Conservation (phyloP, 2,888 invertebrate species). For the Lithophane semibrunnea region DNA sequence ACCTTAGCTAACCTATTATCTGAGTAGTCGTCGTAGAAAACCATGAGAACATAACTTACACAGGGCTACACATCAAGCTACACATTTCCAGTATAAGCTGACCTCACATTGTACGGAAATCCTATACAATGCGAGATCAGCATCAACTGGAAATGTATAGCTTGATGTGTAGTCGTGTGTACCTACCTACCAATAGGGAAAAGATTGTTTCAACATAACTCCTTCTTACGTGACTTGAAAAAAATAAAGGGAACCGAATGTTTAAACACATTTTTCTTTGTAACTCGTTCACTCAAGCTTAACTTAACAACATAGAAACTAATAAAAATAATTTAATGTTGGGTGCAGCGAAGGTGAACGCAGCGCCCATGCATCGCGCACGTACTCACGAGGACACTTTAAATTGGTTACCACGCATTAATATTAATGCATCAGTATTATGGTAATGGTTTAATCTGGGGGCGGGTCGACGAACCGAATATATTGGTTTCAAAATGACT, state of each 20-base stretch:
- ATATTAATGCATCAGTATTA: conserved; percentile 67
- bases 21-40: conserved; percentile 1
- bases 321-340: conserved; percentile 56
- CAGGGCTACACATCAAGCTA: no score
- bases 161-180: no score
- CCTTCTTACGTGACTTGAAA: conserved; percentile 23
- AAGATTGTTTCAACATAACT: conserved; percentile 2
- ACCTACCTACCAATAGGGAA: not conserved
- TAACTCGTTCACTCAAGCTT: conserved; percentile 9
- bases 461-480: conserved; percentile 62
- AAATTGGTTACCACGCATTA: conserved; percentile 68
- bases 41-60: not conserved
- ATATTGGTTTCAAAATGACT: conserved; percentile 47
- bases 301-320: conserved; percentile 16
- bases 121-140: no score
- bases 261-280: conserved; percentile 10
- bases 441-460: conserved; percentile 66
- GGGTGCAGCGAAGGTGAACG: conserved; percentile 41
- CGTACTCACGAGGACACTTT: conserved; percentile 63
- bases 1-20: not conserved
- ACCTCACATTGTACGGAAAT: no score
- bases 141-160: no score
- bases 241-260: not conserved
- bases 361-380: conserved; percentile 33
- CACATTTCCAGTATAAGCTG: no score